These are phyloP conservation scores for Leuciscus idus DNA, from an alignment of 2,113 vertebrate genomes.

Conservation along the genomic window DNA sequence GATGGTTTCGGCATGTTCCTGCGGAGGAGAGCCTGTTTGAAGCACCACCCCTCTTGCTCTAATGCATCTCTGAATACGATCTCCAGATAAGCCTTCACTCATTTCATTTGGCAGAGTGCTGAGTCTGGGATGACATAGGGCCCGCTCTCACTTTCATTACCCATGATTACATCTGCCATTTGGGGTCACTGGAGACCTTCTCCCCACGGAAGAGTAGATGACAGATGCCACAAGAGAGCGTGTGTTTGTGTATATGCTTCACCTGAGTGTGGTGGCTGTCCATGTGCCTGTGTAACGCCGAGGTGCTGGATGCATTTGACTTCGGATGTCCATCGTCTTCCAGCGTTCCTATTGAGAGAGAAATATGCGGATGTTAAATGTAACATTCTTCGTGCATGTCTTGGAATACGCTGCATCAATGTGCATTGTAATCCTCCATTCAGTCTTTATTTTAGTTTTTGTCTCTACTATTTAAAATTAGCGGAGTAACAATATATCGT, in stretches of 20 bases:
- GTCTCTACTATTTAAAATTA: too few relatives aligned
- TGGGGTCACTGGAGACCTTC: conserved; percentile 35
- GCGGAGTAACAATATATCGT: too few relatives aligned
- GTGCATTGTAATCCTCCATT: too few relatives aligned
- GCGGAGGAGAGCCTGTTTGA: background rate
- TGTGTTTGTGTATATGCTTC: conserved; percentile 57
- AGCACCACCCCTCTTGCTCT: conserved; percentile 17
- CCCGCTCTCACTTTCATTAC: conserved; percentile 55
- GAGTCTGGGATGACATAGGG: conserved; percentile 24
- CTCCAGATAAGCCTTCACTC: conserved; percentile 47
- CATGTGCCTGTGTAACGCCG: conserved; percentile 82
- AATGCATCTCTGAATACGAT: conserved; percentile 46
- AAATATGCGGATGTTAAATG: background rate
- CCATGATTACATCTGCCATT: conserved; percentile 55
- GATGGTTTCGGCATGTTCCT: conserved; percentile 26
- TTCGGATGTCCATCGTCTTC: conserved; percentile 86
- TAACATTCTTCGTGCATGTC: background rate
- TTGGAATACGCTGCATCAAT: background rate
- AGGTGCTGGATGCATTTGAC: conserved; percentile 73
- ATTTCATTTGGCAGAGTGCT: conserved; percentile 57
- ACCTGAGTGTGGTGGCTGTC: conserved; percentile 93
- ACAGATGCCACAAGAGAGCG: conserved; percentile 29
- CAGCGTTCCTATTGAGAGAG: conserved; percentile 75
- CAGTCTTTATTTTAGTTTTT: background rate
- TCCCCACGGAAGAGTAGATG: conserved; percentile 9